These are phyloP conservation scores for Shargacucullia verbasci DNA, from an alignment of 2,888 invertebrate genomes.

Conservation along the genomic window DNA sequence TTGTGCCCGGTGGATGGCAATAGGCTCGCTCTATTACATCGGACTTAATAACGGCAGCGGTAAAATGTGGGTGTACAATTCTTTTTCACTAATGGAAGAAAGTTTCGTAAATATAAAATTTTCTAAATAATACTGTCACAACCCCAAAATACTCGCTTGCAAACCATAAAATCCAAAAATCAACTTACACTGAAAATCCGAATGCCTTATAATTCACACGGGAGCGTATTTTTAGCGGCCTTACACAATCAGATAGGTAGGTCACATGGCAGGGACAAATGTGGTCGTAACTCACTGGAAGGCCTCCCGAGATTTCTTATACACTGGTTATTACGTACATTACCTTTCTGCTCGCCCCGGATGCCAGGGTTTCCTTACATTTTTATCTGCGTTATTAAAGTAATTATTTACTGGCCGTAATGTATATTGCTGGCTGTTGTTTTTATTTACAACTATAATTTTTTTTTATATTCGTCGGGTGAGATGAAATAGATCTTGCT, in stretches of 20 bases:
- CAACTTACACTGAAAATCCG: too few species aligned
- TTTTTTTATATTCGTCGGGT: too few species aligned
- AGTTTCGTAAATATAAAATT: too few species aligned
- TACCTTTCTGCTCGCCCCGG: conserved; percentile 49
- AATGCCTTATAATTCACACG: background rate
- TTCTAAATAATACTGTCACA: too few species aligned
- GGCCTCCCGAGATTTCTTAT: conserved; percentile 80
- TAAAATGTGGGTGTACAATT: too few species aligned
- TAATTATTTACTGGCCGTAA: conserved; percentile 43
- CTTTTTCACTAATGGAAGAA: too few species aligned
- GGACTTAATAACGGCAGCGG: too few species aligned
- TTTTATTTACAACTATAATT: background rate
- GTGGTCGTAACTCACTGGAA: conserved; percentile 78
- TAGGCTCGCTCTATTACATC: too few species aligned
- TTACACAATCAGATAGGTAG: conserved; percentile 78
- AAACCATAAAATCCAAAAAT: too few species aligned
- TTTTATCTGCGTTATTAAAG: conserved; percentile 54
- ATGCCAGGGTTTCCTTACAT: conserved; percentile 50
- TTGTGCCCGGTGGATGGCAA: too few species aligned
- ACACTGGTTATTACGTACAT: conserved; percentile 73
- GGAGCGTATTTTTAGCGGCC: conserved; percentile 48
- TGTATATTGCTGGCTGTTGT: background rate
- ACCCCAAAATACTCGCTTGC: too few species aligned
- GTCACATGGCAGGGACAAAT: conserved; percentile 85
- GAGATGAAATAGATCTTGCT: too few species aligned